Conservation (phyloP, 2,797 vertebrate genomes). For the Lemur catta region DNA sequence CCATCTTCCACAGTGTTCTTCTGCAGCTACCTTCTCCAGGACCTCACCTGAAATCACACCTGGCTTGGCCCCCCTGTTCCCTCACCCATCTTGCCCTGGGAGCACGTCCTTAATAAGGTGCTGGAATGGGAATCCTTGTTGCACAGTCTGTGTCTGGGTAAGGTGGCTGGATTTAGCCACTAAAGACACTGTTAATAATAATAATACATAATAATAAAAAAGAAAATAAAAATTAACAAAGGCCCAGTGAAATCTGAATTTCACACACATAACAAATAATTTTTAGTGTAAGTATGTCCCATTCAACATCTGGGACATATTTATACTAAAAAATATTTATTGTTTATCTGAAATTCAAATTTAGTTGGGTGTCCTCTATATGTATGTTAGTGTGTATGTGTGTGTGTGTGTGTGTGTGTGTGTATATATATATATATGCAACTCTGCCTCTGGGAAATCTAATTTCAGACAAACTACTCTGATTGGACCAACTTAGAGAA, state of each 20-base stretch:
- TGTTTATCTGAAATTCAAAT: not conserved
- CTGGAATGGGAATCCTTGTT: not conserved
- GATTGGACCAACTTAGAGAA: not conserved
- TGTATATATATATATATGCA: no score
- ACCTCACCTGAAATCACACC: not conserved
- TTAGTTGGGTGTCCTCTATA: not conserved
- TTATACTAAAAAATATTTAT: not conserved
- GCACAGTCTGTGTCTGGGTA: not conserved
- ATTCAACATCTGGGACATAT: not conserved
- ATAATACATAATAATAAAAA: not conserved
- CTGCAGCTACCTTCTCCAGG: not conserved
- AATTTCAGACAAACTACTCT: not conserved
- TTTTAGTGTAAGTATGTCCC: not conserved
- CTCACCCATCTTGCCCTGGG: not conserved
- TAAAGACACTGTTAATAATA: not conserved
- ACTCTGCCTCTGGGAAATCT: not conserved
- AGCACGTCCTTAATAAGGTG: not conserved
- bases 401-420: no score
- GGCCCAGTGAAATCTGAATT: not conserved
- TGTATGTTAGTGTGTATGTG: not conserved
- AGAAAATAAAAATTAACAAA: not conserved
- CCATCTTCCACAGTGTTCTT: no score
- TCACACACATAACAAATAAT: not conserved
- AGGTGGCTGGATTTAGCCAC: not conserved
- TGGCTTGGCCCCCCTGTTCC: no score